A percentile compares a stretch with the other conserved stretches of the same genome.
Conservation (phyloP, 2,113 vertebrate genomes). For the Ciconia maguari region DNA sequence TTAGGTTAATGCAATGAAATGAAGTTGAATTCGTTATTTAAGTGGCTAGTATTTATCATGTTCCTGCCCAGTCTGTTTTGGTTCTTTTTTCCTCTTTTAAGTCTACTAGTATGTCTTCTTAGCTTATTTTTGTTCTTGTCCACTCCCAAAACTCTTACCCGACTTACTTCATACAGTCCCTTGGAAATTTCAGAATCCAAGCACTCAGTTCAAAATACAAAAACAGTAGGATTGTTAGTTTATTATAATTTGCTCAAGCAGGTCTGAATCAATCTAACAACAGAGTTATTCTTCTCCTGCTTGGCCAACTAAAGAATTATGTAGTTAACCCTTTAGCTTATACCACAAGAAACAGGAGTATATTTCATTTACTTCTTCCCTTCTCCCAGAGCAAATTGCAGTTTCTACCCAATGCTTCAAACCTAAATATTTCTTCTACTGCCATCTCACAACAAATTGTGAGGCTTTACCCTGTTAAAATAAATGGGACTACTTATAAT, state of each 20-base stretch:
- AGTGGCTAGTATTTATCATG: neutral
- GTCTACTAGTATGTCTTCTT: neutral
- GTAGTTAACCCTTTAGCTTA: neutral
- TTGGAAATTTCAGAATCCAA: neutral
- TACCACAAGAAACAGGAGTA: neutral
- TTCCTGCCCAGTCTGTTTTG: neutral
- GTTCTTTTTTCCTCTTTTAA: neutral
- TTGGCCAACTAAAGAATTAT: neutral
- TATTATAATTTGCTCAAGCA: neutral
- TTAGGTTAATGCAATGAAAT: neutral
- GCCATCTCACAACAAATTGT: neutral
- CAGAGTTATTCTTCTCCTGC: neutral
- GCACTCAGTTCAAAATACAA: neutral
- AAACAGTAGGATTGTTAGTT: neutral
- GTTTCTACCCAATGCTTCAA: neutral
- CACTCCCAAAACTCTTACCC: neutral
- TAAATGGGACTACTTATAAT: neutral
- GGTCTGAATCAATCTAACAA: neutral
- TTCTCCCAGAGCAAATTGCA: neutral
- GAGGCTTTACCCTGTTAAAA: neutral
- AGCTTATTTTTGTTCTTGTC: neutral
- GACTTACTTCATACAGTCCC: neutral
- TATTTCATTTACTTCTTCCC: neutral
- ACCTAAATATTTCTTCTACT: neutral
- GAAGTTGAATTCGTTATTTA: neutral